Evolutionary conservation across 2,797 vertebrate genomes (phyloP), one percentile per base, ranked within the genome.

Genomic region (Lepidocolaptes lacrymiger): DNA sequence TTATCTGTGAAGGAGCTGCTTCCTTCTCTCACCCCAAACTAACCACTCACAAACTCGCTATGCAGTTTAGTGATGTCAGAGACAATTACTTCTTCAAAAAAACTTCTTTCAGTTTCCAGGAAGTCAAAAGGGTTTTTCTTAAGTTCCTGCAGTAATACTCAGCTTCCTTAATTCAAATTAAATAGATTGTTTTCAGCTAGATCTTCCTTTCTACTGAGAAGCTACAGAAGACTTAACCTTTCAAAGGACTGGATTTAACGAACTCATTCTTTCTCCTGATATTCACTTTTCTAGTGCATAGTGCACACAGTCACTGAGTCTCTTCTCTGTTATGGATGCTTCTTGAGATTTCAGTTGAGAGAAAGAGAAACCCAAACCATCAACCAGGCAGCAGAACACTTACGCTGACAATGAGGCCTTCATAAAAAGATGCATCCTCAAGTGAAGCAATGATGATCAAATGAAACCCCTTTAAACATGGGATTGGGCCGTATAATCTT

Each of bases 21-120:
- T 99, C 98, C 98, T 98, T 98, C 98, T 97, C 97, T 95, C 96
- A 96, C 97, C 96, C 97, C 97, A 97, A 97, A 86, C 96, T 97
- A 97, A 98, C 98, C 97, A 97, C 97, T 97, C 7, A 43, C 96
- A 83, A 97, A 97, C 97, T 96, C 84, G 71, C 97, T 98, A 78
- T 90, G 95, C 92, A 78, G 81, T 85, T 69, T 44, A 87, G 97
- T 98, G 98, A 99, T 98, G 98, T 98, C 98, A 99, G 97, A 97
- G 93, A 93, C 96, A 97, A 95, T 82, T 97, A 98, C 98, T 98
- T 98, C 97, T 98, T 97, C 91, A 98, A 98, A 98, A 97, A 92
- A 91, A 84, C 18, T 59, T 90, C 84, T 94, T 96, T 96, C 95
- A 91, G 97, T 97, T 97, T 96, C 96, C 97, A 98, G 98, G 98